Conservation (phyloP, 2,113 vertebrate genomes). For the Calidris pygmaea region DNA sequence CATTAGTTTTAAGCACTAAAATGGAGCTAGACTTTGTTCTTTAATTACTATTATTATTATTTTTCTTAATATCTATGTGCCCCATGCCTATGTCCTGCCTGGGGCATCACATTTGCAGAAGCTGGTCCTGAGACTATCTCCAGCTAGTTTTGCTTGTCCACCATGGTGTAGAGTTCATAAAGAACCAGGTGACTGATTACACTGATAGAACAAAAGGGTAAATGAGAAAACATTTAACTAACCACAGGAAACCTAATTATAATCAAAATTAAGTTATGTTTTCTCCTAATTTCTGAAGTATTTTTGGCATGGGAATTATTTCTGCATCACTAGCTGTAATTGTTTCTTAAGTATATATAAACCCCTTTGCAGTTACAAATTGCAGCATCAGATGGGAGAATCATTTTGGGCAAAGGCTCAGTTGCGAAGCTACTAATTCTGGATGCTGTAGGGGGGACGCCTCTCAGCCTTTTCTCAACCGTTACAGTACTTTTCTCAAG, state of each 20-base stretch:
- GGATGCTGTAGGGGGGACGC: not conserved
- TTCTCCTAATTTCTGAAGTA: conserved; percentile 37
- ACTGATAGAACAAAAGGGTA: not conserved
- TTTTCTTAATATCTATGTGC: not conserved
- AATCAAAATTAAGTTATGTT: conserved; percentile 7
- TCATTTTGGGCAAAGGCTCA: not conserved
- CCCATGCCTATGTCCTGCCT: conserved; percentile 18
- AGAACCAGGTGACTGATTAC: conserved; percentile 42
- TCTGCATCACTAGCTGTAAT: conserved; percentile 27
- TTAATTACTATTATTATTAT: conserved; percentile 57
- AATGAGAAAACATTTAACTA: conserved; percentile 66
- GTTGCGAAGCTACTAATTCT: not conserved
- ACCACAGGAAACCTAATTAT: conserved; percentile 41
- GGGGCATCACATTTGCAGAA: conserved; percentile 39
- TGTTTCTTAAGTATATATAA: conserved; percentile 23
- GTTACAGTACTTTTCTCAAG: not conserved
- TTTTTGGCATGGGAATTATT: conserved; percentile 38
- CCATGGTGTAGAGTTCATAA: not conserved
- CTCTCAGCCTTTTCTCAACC: not conserved
- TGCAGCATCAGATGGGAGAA: not conserved
- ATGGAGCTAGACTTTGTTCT: conserved; percentile 17
- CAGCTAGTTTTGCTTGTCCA: not conserved
- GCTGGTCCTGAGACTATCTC: not conserved
- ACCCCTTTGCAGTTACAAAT: not conserved
- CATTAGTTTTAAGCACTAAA: conserved; percentile 60